Base-by-base conservation (phyloP, 2,113 vertebrate species). In the Microtus ochrogaster region DNA sequence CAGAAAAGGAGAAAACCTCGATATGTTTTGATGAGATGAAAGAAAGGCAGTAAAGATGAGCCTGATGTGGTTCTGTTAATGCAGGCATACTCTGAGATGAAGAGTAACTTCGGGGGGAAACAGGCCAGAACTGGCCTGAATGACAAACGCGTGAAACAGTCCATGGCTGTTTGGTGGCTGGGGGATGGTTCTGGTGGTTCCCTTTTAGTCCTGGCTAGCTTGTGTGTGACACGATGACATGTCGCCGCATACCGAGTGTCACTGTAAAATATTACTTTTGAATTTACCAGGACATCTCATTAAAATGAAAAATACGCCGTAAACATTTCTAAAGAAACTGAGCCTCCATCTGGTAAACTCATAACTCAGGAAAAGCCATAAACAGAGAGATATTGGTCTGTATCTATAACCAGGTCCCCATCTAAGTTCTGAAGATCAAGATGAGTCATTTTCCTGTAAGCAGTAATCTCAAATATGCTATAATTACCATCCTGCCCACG, bases 241-340 rank as follows among this genome's bases (percentile, higher is more conserved):
- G 65, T 89, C 83, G 30, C 44, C 19, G 19, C 73, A 68, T 82
- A 81, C 70, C 49, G 79, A 94, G 55, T 78, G 72, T 89, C 94
- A 90, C 17, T 12, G 74, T 93, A 90, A 96, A 96, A 96, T 92
- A 93, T 78, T 93, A 92, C 93, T 66, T 98, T 95, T 92, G 87
- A 98, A 95, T 98, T 95, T 97, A 97, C 92, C 58, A 86, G 96
- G 97, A 91, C 96, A 97, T 72, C 68, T 96, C 95, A 98, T 98
- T 98, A 97, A 98, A 98, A 97, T 96, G 84, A 97, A 97, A 98
- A 98, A 92, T 90, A 94, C 28, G 92, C 92, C 92, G 77, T 97
- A 97, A 98, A 90, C 49, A 90, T 97, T 96, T 97, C 93, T 95
- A 85, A 97, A 92, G 68, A 97, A 92, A 55, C 83, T 74, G 92